Conservation (phyloP, 2,888 invertebrate genomes). For the Boloria selene region DNA sequence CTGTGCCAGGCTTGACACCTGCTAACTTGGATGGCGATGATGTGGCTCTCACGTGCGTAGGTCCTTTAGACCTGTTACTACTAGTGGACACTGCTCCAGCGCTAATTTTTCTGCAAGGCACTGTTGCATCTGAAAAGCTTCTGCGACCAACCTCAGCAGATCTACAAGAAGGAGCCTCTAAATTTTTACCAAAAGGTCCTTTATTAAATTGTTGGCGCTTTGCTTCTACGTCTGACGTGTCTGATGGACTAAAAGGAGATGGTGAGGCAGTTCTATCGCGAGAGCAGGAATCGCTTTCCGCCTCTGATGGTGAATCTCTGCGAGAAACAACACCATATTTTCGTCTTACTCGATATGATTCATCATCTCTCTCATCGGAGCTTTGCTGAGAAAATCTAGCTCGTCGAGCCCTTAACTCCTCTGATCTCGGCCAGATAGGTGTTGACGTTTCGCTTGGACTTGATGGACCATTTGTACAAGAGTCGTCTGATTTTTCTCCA, state of each 20-base stretch:
- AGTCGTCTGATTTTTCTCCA: constrained; percentile 75
- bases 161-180: constrained; percentile 74
- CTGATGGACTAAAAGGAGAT: constrained; percentile 85
- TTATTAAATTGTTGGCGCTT: constrained; percentile 82
- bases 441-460: constrained; percentile 67
- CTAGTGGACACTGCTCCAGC: constrained; percentile 76
- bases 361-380: constrained; percentile 88
- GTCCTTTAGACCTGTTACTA: constrained; percentile 70
- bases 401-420: constrained; percentile 67
- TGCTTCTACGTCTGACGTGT: constrained; percentile 76
- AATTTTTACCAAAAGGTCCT: constrained; percentile 83
- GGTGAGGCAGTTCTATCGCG: constrained; percentile 83
- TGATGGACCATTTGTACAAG: constrained; percentile 72
- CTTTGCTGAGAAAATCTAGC: constrained; percentile 86
- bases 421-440: constrained; percentile 77
- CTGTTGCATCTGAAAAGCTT: constrained; percentile 74
- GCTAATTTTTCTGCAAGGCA: constrained; percentile 84
- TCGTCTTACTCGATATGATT: constrained; percentile 62
- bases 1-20: constrained; percentile 79
- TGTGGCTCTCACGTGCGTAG: constrained; percentile 88
- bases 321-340: constrained; percentile 69
- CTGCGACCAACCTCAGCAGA: constrained; percentile 82
- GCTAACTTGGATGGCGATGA: constrained; percentile 91
- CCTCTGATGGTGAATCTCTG: constrained; percentile 88
- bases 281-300: constrained; percentile 84